Evolutionary conservation across 2,797 vertebrate genomes (phyloP), one percentile per base, ranked within the genome.

Genomic region (Paedocypris micromegethes): DNA sequence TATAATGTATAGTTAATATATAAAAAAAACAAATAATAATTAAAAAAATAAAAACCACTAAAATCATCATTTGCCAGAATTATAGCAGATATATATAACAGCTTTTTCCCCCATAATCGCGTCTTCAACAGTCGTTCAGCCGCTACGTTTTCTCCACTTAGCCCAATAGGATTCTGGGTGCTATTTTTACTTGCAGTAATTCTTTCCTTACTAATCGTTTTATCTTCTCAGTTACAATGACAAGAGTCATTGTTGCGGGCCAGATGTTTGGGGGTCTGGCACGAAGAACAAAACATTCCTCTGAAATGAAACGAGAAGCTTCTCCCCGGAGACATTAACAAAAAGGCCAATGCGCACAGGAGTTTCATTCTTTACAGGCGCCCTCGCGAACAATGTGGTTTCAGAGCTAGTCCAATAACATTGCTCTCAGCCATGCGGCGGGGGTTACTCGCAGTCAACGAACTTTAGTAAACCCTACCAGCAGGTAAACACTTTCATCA

Each of bases 361-460:
- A 48, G 65, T 66, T 82, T 79, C 74, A 65, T 41, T 62, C 76
- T 78, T 84, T 77, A 70, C 78, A 39, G 64, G 67, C 75, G 23
- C 70, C 50, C 58, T 80, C 76, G 75, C 74, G 77, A 86, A 87
- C 86, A 90, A 88, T 87, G 87, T 5, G 75, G 83, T 81, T 80
- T 78, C 80, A 81, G 71, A 85, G 82, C 79, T 79, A 82, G 83
- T 86, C 79, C 83, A 82, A 85, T 82, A 79, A 79, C 83, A 77
- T 68, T 66, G 83, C 78, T 68, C 65, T 76, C 44, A 80, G 86
- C 84, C 50, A 73, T 70, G 77, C 59, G 73, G 74, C 48, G n/a
- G 3, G 70, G 88, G 89, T 92, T 89, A 90, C 87, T 88, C 6
- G 2, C 74, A 53, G 88, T 87, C 91, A 90, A 72, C 76, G 87